Base-by-base conservation (phyloP, 1,140 invertebrate genomes). In the Cecropterus lyciades region DNA sequence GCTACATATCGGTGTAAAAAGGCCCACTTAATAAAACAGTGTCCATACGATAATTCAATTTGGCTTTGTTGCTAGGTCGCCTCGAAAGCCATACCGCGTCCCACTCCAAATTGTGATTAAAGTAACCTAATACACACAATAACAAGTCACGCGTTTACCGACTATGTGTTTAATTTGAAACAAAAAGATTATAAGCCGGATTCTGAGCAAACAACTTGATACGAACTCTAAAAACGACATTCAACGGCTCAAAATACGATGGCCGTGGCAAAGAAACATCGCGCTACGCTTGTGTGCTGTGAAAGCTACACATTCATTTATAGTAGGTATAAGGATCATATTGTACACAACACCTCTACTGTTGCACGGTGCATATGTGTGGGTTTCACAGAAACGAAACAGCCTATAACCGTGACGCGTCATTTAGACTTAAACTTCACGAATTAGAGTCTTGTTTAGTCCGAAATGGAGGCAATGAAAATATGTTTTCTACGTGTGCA, bases 221-320 rank as follows among this genome's bases (percentile, higher is more conserved):
- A 55, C 33, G 17, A 20, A 72, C 62, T 64, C 16, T 74, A 74
- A 42, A 1, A 10, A 2, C 0, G 20, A 5, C 20, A 20, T 20
- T 20, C 5, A 73, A 80, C 13, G 53, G 60, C 75, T 42, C 16
- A 75, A 68, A 65, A 45, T 82, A 37, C 8, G 24, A 46, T n/a
- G n/a, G n/a, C 65, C 17, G 0, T n/a, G 53, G 30, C 71, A 70
- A 76, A 73, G 80, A 80, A 83, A 84, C 80, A 73, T 78, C 75
- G 57, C 68, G 68, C 60, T 82, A 80, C 79, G 79, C 72, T 79
- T 84, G 87, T 91, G 86, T 91, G 86, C 81, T 77, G 88, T 90
- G 89, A 91, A 91, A 91, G 89, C 86, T 87, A 91, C 85, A 91
- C 85, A 89, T 91, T 91, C 84, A 85, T 90, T 91, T 88, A 86